Percentiles rank a stretch among this genome's conserved stretches.
These are phyloP conservation scores for Bubo bubo DNA, from an alignment of 2,113 vertebrate genomes.

Conservation along the genomic window DNA sequence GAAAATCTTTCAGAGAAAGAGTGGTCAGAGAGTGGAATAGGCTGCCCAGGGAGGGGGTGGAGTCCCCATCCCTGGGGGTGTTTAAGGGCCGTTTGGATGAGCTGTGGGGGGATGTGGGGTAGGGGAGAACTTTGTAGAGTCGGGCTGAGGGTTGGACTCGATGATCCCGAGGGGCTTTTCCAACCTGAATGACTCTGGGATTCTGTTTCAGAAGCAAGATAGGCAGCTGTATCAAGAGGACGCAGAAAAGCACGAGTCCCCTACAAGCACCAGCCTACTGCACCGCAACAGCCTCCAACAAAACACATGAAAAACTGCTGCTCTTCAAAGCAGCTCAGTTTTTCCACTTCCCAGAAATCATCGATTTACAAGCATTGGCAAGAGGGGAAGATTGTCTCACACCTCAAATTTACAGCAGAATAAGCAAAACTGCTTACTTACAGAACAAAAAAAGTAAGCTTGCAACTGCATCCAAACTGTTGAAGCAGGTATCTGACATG, in stretches of 20 bases:
- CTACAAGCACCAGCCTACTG: neutral
- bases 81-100: too few species aligned
- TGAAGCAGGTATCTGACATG: rapidly evolving
- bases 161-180: too few species aligned
- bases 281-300: neutral
- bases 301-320: rapidly evolving
- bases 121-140: too few species aligned
- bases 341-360: neutral
- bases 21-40: too few species aligned
- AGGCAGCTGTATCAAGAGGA: neutral
- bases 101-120: too few species aligned
- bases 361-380: neutral
- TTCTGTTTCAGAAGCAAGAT: neutral
- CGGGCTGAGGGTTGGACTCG: too few species aligned
- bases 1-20: too few species aligned
- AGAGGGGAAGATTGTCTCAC: neutral
- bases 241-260: neutral
- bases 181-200: too few species aligned
- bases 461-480: neutral
- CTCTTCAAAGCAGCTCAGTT: neutral
- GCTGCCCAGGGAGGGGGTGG: too few species aligned
- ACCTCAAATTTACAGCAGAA: neutral
- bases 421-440: rapidly evolving
- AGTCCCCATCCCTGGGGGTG: too few species aligned
- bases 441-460: neutral